Conservation (phyloP, 2,888 invertebrate genomes). For the Ceriagrion tenellum region DNA sequence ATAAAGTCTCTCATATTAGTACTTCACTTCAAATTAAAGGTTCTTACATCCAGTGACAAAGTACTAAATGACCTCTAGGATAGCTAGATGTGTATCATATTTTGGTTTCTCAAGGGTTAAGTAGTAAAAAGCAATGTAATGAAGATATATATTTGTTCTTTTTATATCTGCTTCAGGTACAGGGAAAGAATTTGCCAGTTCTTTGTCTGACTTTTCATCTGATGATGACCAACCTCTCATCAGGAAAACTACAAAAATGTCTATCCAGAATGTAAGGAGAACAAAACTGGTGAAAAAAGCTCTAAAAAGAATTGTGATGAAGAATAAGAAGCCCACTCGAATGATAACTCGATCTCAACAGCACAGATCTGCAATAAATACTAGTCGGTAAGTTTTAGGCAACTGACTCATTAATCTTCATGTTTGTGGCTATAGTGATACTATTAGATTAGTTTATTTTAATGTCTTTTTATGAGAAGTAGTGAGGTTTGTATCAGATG, state of each 20-base stretch:
- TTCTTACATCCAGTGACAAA: too few relatives aligned
- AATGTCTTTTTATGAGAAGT: too few relatives aligned
- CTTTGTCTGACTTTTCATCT: constrained; percentile 78
- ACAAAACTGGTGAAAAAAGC: constrained; percentile 70
- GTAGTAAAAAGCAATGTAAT: too few relatives aligned
- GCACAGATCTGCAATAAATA: constrained; percentile 46
- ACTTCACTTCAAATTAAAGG: too few relatives aligned
- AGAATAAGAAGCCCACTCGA: constrained; percentile 69
- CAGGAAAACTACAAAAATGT: constrained; percentile 70
- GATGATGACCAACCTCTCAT: constrained; percentile 80
- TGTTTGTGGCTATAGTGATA: too few relatives aligned
- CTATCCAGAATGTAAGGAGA: constrained; percentile 62
- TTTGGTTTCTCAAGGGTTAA: too few relatives aligned
- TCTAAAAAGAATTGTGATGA: constrained; percentile 70
- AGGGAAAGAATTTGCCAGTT: constrained; percentile 70
- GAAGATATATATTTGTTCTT: not conserved
- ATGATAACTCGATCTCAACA: constrained; percentile 71
- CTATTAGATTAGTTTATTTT: too few relatives aligned
- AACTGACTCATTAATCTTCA: too few relatives aligned
- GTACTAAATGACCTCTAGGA: too few relatives aligned
- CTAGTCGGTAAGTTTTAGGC: constrained; percentile 16
- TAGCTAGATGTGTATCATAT: too few relatives aligned
- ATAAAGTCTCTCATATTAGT: too few relatives aligned
- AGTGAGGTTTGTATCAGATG: too few relatives aligned
- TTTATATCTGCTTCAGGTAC: not conserved